Base-by-base conservation (phyloP, 2,797 vertebrate species). In the Remorina albescens region DNA sequence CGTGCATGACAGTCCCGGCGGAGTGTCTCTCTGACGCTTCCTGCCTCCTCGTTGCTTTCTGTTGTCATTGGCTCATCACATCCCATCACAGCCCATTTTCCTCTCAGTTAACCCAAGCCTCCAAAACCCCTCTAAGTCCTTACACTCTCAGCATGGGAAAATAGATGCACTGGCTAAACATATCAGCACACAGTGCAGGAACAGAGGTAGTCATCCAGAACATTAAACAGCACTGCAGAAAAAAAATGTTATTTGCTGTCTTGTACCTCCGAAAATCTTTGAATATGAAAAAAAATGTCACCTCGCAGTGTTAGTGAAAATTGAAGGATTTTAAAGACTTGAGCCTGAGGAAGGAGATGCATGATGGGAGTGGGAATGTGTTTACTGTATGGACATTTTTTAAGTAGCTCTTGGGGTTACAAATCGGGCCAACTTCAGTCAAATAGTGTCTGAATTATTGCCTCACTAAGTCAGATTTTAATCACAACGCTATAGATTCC, bases 21-120 rank as follows among this genome's bases (percentile, higher is more conserved):
- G 91, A 87, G 68, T 66, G 39, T 69, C 82, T 47, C 60, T 62
- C 56, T 2, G 63, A 75, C 9, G 23, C 53, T 23, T 16, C 36
- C 69, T 74, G 86, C 84, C 81, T 91, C 66, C 80, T 89, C 85
- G 63, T 84, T 30, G 11, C 58, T 32, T 25, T 73, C 67, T 73
- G 69, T 68, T 83, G 81, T 85, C 80, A 37, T 71, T 73, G 85
- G 82, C 82, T 90, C 88, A 86, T 92, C 89, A 80, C 84, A 65
- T 86, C 86, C 79, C 75, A 91, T 90, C 89, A 86, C 81, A 87
- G 84, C 80, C 83, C 83, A 90, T 92, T 91, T 90, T 76, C 86
- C 71, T 87, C 86, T 87, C 81, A 19, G 77, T 77, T 86, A 80
- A 86, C 88, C 87, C 78, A 80, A 60, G 86, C 71, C 55, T 74